Evolutionary conservation across 2,888 invertebrate genomes (phyloP).

Genomic region (Pterostichus niger): DNA sequence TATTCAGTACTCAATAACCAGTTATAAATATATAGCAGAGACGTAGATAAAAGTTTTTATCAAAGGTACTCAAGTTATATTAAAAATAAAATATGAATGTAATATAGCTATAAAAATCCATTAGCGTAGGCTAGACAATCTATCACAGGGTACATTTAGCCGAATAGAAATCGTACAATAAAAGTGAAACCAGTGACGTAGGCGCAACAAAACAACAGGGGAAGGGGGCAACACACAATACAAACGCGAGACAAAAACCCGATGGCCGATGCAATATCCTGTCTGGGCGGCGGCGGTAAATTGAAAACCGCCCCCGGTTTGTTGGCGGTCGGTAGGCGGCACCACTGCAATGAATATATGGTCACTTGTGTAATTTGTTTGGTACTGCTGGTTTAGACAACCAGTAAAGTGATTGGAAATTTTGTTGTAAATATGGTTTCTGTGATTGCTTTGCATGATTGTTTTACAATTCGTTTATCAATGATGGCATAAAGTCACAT

Average conservation of each 20-base stretch:
- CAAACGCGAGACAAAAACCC: slow-evolving; percentile 22
- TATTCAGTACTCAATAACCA: too few species aligned
- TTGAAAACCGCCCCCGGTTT: slow-evolving; percentile 59
- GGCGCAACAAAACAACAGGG: neutral
- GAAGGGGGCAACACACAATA: neutral
- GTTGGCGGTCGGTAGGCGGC: slow-evolving; percentile 12
- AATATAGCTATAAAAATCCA: neutral
- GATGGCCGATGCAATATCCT: slow-evolving; percentile 58
- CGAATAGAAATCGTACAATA: neutral
- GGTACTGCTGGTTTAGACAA: neutral
- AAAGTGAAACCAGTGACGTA: slow-evolving; percentile 18
- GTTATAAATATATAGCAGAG: too few species aligned
- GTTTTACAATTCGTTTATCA: too few species aligned
- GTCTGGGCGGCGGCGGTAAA: slow-evolving; percentile 59
- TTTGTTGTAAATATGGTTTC: neutral
- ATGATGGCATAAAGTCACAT: too few species aligned
- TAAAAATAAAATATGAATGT: too few species aligned
- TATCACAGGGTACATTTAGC: slow-evolving; percentile 9
- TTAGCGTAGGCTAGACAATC: slow-evolving; percentile 37
- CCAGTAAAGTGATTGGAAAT: neutral
- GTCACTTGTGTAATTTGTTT: slow-evolving; percentile 17
- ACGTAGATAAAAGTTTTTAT: too few species aligned
- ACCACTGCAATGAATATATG: slow-evolving; percentile 35
- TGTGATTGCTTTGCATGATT: neutral
- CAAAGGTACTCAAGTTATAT: too few species aligned